Base-by-base conservation (phyloP, 2,113 vertebrate genomes). In the Salvelinus fontinalis region DNA sequence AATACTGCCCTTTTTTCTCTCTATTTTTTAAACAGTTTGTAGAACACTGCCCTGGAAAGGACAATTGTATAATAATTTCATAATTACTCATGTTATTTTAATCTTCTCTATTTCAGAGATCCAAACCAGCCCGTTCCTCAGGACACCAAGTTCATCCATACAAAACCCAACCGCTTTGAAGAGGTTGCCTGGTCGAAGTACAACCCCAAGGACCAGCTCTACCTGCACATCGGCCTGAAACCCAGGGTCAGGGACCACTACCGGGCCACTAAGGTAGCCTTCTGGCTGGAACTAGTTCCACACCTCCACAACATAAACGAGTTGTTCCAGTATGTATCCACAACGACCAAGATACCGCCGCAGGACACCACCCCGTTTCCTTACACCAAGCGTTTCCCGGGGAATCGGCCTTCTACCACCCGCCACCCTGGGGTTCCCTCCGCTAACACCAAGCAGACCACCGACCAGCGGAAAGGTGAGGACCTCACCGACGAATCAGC, bases 141-240 rank as follows among this genome's bases (percentile, higher is more conserved):
- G 73, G 97, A 99, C 66, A 99, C 97, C 69, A 99, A 97, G 84
- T 99, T 99, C 88, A 97, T 97, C 79, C 97, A 99, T 84, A 99
- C 97, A 0, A 97, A 98, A 77, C 97, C 97, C 9, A 99, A 99
- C 85, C 95, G 97, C 2, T 99, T 99, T 49, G 97, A 99, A 90
- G 97, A 97, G 77, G 97, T 99, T 1, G 97, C 97, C 20, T 99
- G 97, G 97, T 95, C 96, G 5, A 98, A 98, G 86, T 99, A 99
- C 85, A 97, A 97, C 83, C 97, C 97, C 54, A 97, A 97, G 80
- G 97, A 97, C 84, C 97, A 99, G 86, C 94, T 98, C 11, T 99
- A 99, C 81, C 94, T 99, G 24, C 97, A 99, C 78, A 98, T 99
- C 0, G 97, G 97, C 22, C 92, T 99, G 66, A 97, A 97, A 71